phyloP scores from a whole-genome alignment of 2,113 vertebrate genomes.

The Orientallactaga bullata region DNA sequence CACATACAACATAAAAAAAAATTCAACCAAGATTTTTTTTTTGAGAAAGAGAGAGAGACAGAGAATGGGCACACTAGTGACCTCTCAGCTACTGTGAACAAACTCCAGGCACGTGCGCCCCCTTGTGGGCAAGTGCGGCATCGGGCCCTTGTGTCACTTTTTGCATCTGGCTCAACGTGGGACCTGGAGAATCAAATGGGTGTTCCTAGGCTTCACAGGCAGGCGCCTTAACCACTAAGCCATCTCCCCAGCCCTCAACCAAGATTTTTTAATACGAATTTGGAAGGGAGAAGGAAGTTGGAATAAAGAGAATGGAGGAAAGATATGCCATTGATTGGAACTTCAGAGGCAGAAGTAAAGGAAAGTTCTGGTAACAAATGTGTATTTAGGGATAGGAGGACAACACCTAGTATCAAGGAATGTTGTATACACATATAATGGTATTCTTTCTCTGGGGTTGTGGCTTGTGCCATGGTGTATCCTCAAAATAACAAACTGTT shows the following conservation, averaged over 20 bases:
- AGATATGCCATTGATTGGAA: background rate
- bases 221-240: no score
- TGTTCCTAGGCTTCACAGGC: no score
- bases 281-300: background rate
- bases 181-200: no score
- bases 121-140: no score
- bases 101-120: no score
- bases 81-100: no score
- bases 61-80: no score
- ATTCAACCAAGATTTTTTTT: background rate
- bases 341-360: background rate
- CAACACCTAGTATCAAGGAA: background rate
- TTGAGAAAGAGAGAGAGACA: no score
- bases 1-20: background rate
- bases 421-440: fast-evolving
- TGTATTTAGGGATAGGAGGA: background rate
- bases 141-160: no score
- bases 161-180: no score
- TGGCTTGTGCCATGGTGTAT: background rate
- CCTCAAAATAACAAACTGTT: background rate
- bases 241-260: no score
- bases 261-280: conserved; percentile 5
- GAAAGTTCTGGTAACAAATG: background rate
- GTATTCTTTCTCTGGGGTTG: background rate
- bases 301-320: background rate